These are phyloP conservation scores for Folsomia manolachei DNA, from an alignment of 2,888 invertebrate species.

Conservation along the genomic window DNA sequence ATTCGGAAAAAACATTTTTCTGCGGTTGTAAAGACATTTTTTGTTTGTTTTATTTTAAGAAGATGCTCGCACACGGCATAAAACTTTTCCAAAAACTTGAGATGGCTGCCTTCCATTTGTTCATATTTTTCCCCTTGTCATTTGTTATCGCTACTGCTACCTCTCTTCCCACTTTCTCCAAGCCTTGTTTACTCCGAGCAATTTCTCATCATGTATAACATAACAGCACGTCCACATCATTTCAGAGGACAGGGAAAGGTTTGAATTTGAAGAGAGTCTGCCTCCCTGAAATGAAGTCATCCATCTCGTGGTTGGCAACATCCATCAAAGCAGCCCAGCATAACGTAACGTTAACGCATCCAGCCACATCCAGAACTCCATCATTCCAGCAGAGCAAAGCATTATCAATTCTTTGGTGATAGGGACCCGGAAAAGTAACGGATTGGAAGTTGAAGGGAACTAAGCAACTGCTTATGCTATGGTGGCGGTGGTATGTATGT, in stretches of 20 bases:
- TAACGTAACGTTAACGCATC: neutral
- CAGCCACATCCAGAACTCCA: no score
- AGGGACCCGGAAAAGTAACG: neutral
- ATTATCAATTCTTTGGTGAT: neutral
- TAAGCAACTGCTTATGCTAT: neutral
- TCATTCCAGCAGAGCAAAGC: neutral
- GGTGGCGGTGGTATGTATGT: neutral
- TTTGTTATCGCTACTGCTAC: no score
- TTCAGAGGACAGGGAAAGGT: neutral
- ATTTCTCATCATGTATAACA: neutral
- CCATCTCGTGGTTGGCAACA: slow-evolving; percentile 2
- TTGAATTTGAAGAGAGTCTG: neutral
- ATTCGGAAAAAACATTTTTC: no score
- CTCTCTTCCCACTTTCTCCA: no score
- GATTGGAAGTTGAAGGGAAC: neutral
- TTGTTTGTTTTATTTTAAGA: no score
- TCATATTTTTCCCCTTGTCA: no score
- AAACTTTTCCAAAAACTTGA: no score
- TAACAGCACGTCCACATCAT: neutral
- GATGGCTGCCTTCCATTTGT: no score
- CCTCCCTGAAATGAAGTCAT: neutral
- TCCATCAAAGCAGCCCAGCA: neutral
- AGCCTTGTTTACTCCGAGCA: neutral
- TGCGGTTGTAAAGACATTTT: no score
- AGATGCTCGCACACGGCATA: no score